phyloP scores from a whole-genome alignment of 2,113 vertebrate genomes.

The Nematolebias whitei region DNA sequence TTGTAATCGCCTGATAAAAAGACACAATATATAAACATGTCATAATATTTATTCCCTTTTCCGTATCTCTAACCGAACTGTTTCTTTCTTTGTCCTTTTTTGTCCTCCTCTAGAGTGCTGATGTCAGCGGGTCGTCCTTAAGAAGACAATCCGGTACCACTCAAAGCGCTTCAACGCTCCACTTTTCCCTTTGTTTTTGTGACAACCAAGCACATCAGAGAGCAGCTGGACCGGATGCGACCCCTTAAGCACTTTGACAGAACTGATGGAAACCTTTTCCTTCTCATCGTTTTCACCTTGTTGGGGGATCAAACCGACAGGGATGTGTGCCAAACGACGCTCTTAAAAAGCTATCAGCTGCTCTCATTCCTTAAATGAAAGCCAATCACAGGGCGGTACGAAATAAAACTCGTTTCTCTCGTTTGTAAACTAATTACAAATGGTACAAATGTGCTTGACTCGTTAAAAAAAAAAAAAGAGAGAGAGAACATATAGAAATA shows the following conservation, averaged over 20 bases:
- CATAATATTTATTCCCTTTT: slow-evolving; percentile 56
- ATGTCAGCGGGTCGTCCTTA: slow-evolving; percentile 58
- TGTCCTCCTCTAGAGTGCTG: slow-evolving; percentile 74
- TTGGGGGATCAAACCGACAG: slow-evolving; percentile 57
- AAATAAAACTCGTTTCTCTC: not conserved
- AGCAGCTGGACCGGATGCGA: slow-evolving; percentile 43
- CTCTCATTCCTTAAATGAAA: slow-evolving; percentile 65
- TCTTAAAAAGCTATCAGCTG: slow-evolving; percentile 57
- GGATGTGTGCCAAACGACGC: slow-evolving; percentile 69
- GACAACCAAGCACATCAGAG: slow-evolving; percentile 36
- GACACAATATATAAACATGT: slow-evolving; percentile 14
- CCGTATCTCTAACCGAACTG: slow-evolving; percentile 48
- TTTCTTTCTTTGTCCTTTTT: slow-evolving; percentile 27
- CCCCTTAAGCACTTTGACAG: slow-evolving; percentile 67
- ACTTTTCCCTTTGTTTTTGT: slow-evolving; percentile 32
- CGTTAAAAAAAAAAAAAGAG: slow-evolving; percentile 38
- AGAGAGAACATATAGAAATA: slow-evolving; percentile 34
- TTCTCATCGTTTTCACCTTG: slow-evolving; percentile 44
- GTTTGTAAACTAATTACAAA: slow-evolving; percentile 22
- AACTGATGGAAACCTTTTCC: slow-evolving; percentile 43
- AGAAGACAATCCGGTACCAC: slow-evolving; percentile 56
- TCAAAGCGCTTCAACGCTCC: slow-evolving; percentile 24
- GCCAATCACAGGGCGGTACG: slow-evolving; percentile 60
- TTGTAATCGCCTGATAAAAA: slow-evolving; percentile 45
- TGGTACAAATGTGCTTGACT: slow-evolving; percentile 32